Evolutionary conservation across 1,140 invertebrate genomes (phyloP).

Genomic region (Bombus balteatus): DNA sequence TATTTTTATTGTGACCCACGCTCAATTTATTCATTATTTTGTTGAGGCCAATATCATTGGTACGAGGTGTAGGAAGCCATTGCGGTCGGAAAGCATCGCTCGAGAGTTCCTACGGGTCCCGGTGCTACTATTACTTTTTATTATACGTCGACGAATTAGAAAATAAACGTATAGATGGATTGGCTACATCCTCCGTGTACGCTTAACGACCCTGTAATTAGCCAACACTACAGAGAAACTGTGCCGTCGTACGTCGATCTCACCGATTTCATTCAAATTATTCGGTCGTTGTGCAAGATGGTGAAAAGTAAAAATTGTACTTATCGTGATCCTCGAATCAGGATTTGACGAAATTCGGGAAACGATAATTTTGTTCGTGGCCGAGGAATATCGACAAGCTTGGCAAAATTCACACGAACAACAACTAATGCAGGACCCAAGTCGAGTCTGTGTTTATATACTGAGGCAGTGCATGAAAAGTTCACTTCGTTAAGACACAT

Average conservation of each 20-base stretch:
- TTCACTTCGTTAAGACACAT: not conserved
- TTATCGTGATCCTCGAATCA: no score
- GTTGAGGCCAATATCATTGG: conserved; percentile 78
- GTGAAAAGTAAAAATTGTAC: no score
- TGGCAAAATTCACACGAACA: not conserved
- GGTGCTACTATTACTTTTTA: conserved; percentile 43
- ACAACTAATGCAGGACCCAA: not conserved
- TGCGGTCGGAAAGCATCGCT: conserved; percentile 61
- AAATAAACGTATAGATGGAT: conserved; percentile 39
- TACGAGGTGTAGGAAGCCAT: conserved; percentile 66
- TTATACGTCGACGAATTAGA: conserved; percentile 41
- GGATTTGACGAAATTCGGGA: no score
- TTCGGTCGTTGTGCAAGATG: no score
- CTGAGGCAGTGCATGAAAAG: not conserved
- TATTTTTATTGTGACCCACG: conserved; percentile 75
- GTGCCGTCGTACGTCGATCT: not conserved
- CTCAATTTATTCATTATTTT: conserved; percentile 79
- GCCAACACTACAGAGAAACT: not conserved
- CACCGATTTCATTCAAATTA: not conserved
- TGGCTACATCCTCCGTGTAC: conserved; percentile 40
- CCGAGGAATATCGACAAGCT: not conserved
- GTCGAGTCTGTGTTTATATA: not conserved
- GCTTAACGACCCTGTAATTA: conserved; percentile 30
- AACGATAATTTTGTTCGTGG: not conserved
- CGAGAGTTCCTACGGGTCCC: conserved; percentile 49